Evolutionary conservation across 2,888 invertebrate species (phyloP), one percentile per base, ranked within the genome.

Genomic region (Panopea generosa): DNA sequence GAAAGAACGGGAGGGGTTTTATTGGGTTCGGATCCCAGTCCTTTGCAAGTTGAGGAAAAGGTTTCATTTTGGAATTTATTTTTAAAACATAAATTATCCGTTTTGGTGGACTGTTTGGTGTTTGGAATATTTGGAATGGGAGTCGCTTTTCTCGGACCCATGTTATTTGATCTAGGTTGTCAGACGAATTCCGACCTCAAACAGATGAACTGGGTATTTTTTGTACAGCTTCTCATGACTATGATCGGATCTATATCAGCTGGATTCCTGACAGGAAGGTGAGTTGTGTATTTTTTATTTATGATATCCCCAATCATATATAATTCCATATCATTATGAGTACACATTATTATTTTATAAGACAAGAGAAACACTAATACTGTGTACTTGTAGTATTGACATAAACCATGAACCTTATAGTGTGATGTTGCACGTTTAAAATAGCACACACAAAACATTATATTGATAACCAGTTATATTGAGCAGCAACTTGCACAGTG

Each of bases 101-200:
- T 93, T 6, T 73, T 93, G 22, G 91, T 92, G 7, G 93, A 93
- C 85, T 93, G 93, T 76, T 77, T 89, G 7, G 92, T 93, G 14
- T 93, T 93, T 84, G 93, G 93, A 84, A 91, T 91, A 56, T 93
- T 93, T 83, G 93, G 94, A n/a, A 93, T 93, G 91, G 93, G 93
- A 68, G 93, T 93, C 38, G 93, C 93, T 18, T 93, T 93, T 83
- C 88, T 94, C 40, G 93, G 94, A 0, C 93, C 94, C 14, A 93
- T 93, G 0, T 86, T 93, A 11, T 89, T 93, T 78, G 93, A 93
- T 78, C 86, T 94, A 4, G 93, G 93, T 9, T 94, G 94, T 76
- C 91, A 93, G 77, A 93, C 93, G 0, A 89, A 89, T 2, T 90
- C 93, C 0, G 90, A 91, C 56, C 87, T 93, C 68, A 86, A 90